These are phyloP conservation scores for Muschampia plurimacula DNA, from an alignment of 2,888 invertebrate species.

Conservation along the genomic window DNA sequence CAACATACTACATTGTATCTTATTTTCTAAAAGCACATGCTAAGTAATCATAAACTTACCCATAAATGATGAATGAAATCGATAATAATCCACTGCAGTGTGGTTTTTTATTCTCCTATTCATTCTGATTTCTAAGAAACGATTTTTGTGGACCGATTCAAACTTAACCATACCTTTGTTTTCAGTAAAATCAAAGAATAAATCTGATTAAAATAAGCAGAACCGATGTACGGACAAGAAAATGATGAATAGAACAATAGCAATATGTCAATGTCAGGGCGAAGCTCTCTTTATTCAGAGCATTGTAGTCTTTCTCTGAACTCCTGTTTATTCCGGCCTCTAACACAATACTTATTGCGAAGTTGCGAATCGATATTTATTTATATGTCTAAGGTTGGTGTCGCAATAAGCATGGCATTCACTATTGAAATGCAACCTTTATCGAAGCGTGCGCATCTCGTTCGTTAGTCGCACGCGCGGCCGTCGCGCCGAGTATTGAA, in stretches of 20 bases:
- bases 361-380: slow-evolving; percentile 30
- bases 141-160: neutral
- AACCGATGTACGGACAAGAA: slow-evolving; percentile 19
- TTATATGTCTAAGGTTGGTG: slow-evolving; percentile 36
- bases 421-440: slow-evolving; percentile 74
- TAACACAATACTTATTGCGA: slow-evolving; percentile 38
- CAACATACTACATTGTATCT: no score
- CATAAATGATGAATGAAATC: no score
- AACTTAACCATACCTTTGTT: neutral
- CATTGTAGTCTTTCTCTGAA: slow-evolving; percentile 18
- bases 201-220: neutral
- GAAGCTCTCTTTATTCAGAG: slow-evolving; percentile 26
- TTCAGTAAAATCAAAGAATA: neutral
- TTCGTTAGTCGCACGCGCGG: slow-evolving; percentile 69
- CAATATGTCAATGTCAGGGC: slow-evolving; percentile 28
- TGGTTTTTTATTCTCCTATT: no score
- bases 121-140: neutral
- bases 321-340: slow-evolving; percentile 25
- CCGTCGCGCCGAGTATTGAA: slow-evolving; percentile 70
- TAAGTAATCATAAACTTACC: no score
- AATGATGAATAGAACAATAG: slow-evolving; percentile 30
- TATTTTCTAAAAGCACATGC: no score
- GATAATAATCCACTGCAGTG: neutral
- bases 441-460: slow-evolving; percentile 75
- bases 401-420: slow-evolving; percentile 38